A percentile compares a stretch with the other conserved stretches of the same genome.
Evolutionary conservation across 2,888 invertebrate genomes (phyloP).

Genomic region (Macaria notata): DNA sequence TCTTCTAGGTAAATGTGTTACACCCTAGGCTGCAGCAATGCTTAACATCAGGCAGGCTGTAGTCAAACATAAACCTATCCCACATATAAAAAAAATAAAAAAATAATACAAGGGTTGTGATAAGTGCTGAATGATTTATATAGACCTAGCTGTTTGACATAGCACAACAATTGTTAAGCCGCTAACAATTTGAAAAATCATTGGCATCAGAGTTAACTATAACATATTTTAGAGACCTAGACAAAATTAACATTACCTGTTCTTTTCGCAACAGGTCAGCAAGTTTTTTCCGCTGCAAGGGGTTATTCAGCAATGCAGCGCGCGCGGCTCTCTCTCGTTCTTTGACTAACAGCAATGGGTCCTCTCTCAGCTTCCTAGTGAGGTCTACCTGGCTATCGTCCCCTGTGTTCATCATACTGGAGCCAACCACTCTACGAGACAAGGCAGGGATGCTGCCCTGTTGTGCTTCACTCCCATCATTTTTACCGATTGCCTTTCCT

Average conservation of each 20-base stretch:
- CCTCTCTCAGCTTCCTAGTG: conserved; percentile 94
- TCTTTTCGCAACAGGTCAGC: conserved; percentile 88
- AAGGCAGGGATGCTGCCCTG: conserved; percentile 89
- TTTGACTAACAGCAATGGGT: conserved; percentile 94
- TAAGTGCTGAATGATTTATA: too few species aligned
- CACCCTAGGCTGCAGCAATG: too few species aligned
- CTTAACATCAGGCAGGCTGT: too few species aligned
- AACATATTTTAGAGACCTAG: too few species aligned
- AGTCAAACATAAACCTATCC: too few species aligned
- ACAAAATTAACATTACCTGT: conserved; percentile 49
- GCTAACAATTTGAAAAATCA: too few species aligned
- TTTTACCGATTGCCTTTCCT: conserved; percentile 91
- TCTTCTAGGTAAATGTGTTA: too few species aligned
- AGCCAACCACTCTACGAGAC: conserved; percentile 68
- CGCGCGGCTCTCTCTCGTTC: conserved; percentile 94
- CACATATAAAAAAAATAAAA: too few species aligned
- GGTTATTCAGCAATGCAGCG: conserved; percentile 93
- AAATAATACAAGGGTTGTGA: too few species aligned
- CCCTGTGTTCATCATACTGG: conserved; percentile 69
- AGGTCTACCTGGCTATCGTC: conserved; percentile 90
- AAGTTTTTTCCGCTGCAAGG: conserved; percentile 93
- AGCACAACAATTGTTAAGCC: too few species aligned
- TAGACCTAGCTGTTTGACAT: too few species aligned
- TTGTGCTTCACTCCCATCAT: conserved; percentile 86
- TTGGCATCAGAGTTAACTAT: too few species aligned